Evolutionary conservation across 2,888 invertebrate genomes (phyloP).

Genomic region (Peribatodes rhomboidaria): DNA sequence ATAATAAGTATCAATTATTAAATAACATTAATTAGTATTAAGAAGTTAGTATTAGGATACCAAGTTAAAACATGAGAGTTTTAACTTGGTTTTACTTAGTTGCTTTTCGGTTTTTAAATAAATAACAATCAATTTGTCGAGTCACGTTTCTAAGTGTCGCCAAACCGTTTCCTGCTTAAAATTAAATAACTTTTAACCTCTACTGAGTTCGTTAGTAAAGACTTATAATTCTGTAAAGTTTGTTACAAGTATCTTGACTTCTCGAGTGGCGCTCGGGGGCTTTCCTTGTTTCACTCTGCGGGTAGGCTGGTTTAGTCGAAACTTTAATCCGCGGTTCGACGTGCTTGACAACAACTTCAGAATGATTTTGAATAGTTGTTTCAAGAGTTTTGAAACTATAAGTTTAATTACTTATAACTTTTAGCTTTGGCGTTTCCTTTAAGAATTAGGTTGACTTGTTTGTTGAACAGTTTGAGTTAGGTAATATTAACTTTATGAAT

Average conservation of each 20-base stretch:
- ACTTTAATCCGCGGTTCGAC: slow-evolving; percentile 30
- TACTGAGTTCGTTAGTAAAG: slow-evolving; percentile 29
- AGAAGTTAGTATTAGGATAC: too few species aligned
- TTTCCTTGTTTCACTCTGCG: slow-evolving; percentile 17
- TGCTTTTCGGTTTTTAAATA: neutral
- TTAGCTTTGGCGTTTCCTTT: slow-evolving; percentile 11
- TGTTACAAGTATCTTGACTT: slow-evolving; percentile 30
- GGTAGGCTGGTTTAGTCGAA: slow-evolving; percentile 16
- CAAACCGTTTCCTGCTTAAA: slow-evolving; percentile 12
- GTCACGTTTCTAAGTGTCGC: slow-evolving; percentile 17
- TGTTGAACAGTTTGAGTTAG: neutral
- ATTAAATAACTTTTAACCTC: slow-evolving; percentile 33
- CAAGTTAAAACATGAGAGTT: too few species aligned
- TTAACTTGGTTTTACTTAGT: too few species aligned
- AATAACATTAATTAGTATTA: too few species aligned
- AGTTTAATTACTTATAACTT: slow-evolving; percentile 19
- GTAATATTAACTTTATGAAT: neutral
- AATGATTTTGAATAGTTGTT: slow-evolving; percentile 22
- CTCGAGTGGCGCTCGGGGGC: slow-evolving; percentile 28
- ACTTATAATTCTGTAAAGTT: slow-evolving; percentile 39
- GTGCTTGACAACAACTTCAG: slow-evolving; percentile 27
- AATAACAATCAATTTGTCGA: neutral
- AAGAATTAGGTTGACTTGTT: neutral
- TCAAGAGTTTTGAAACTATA: slow-evolving; percentile 18
- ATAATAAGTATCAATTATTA: too few species aligned